phyloP scores from a whole-genome alignment of 2,113 vertebrate species.

The Desmodus rotundus region DNA sequence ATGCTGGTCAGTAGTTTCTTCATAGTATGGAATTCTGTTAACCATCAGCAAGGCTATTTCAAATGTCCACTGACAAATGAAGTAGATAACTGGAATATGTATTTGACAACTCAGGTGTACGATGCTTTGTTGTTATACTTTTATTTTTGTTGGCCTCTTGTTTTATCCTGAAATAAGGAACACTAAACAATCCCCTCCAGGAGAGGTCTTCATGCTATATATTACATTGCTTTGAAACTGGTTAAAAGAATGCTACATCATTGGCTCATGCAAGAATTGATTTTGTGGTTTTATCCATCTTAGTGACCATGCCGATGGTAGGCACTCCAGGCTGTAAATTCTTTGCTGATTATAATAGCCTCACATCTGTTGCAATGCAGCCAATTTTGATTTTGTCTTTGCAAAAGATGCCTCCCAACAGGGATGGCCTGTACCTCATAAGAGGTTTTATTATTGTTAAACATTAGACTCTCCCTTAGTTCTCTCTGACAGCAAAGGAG shows the following conservation, averaged over 20 bases:
- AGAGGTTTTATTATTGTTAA: background rate
- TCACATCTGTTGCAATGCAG: background rate
- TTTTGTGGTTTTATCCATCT: background rate
- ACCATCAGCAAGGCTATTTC: background rate
- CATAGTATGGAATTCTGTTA: background rate
- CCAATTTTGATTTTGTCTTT: background rate
- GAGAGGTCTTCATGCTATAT: background rate
- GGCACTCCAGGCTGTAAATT: background rate
- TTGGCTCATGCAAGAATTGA: background rate
- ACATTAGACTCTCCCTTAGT: background rate
- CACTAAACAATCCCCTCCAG: background rate
- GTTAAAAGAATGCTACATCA: background rate
- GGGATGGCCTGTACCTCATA: background rate
- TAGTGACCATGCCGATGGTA: background rate
- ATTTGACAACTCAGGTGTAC: background rate
- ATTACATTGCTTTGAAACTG: background rate
- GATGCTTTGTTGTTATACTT: background rate
- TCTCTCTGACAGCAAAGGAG: background rate
- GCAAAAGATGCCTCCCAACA: constrained; percentile 3
- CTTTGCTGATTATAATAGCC: background rate
- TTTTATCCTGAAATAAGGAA: constrained; percentile 14
- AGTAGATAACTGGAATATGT: background rate
- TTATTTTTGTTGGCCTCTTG: background rate
- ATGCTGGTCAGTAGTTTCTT: background rate
- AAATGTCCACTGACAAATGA: background rate